Evolutionary conservation across 92 coral and sea anemone genomes (phyloP).

Genomic region (Pocillopora grandis): DNA sequence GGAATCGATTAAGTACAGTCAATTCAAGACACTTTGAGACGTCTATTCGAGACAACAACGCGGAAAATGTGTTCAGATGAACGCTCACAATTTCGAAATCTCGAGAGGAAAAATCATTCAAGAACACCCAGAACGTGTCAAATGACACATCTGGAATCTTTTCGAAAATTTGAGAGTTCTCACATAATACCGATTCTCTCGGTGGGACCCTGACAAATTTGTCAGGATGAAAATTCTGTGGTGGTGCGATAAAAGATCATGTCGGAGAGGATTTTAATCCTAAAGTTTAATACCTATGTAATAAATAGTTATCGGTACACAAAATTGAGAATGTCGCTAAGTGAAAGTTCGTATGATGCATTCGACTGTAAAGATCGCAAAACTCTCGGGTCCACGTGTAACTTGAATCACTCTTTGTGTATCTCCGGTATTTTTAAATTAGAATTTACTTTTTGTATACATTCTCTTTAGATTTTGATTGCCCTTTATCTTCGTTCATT

Average conservation of each 20-base stretch:
- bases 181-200: neutral
- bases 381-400: no score
- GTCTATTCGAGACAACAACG: neutral
- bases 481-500: neutral
- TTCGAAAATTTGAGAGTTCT: neutral
- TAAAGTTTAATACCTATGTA: no score
- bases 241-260: neutral
- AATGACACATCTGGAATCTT: slow-evolving; percentile 3
- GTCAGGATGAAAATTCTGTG: neutral
- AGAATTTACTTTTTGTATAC: neutral
- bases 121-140: neutral
- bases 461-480: neutral
- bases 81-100: slow-evolving; percentile 4
- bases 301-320: no score
- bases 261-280: no score
- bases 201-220: neutral
- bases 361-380: no score
- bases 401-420: neutral
- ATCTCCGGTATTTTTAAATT: neutral
- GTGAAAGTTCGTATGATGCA: no score
- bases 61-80: neutral
- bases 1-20: neutral
- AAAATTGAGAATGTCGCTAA: no score
- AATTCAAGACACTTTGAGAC: neutral
- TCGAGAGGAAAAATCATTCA: neutral